Base-by-base conservation (phyloP, 1,140 invertebrate genomes). In the silkworm (Bombyx mori) region DNA sequence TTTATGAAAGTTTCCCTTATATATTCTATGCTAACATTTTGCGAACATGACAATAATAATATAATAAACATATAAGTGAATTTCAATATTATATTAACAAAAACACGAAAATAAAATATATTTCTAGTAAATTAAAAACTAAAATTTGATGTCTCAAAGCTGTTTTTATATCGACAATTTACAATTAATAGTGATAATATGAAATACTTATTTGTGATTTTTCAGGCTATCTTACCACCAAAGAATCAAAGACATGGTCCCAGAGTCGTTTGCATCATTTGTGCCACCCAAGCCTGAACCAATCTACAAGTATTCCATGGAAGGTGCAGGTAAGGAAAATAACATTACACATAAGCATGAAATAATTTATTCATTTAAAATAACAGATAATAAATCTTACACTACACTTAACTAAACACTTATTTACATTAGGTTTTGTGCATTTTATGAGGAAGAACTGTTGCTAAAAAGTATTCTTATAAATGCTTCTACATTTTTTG, bases 211-310 rank as follows among this genome's bases (percentile, higher is more conserved):
- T 42, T 42, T 45, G 7, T 45, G 22, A 8, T 47, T 65, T 65
- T 65, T 57, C 58, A 97, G 97, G 73, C 90, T 99, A 57, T 98
- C 98, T 4, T 99, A 99, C 88, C 94, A 97, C 85, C 94, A 99
- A 82, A 91, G 97, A 77, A 94, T 99, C 56, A 91, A 92, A 9
- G 97, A 99, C 60, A 96, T 98, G 88, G 92, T 99, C 73, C 97
- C 98, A 42, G 93, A 94, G 73, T 90, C 92, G 10, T 98, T 98
- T 85, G 91, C 91, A n/a, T 88, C 91, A 44, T 90, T 99, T 45
- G 90, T 98, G 58, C 98, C 98, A 18, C 82, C 90, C 8, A 90
- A 91, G 77, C 91, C 94, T 1, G 93, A 94, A 70, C 92, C 94
- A 6, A 91, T 93, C 61, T 96, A 94, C 78, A 97, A 96, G 85